phyloP scores from a whole-genome alignment of 2,113 vertebrate genomes.

The Siniperca knerii region DNA sequence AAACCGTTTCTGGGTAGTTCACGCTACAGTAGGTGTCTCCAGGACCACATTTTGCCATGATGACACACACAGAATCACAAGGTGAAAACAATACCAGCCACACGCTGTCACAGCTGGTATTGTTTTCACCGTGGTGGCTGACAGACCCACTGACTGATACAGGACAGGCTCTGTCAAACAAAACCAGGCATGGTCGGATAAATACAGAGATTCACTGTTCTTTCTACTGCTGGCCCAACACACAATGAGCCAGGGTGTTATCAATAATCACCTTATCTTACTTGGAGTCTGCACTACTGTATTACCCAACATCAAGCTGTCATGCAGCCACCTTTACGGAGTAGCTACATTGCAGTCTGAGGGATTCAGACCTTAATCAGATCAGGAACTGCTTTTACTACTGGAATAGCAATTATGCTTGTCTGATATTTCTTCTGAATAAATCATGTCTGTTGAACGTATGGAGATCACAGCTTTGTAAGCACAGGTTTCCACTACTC shows the following conservation, averaged over 20 bases:
- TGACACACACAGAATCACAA: too few species aligned
- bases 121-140: too few species aligned
- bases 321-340: not conserved
- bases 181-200: not conserved
- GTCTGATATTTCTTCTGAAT: constrained; percentile 8
- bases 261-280: constrained; percentile 5
- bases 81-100: too few species aligned
- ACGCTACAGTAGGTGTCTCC: too few species aligned
- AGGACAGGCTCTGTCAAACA: not conserved
- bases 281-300: not conserved
- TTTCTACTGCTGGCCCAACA: not conserved
- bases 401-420: not conserved
- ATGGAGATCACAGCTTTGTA: not conserved
- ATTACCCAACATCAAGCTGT: not conserved
- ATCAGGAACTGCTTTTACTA: constrained; percentile 11
- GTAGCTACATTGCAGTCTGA: not conserved
- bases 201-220: not conserved
- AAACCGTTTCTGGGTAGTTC: too few species aligned
- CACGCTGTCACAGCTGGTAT: too few species aligned
- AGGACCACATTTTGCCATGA: too few species aligned
- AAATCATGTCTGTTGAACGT: constrained; percentile 14
- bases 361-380: constrained; percentile 27
- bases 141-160: not conserved
- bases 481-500: not conserved
- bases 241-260: not conserved